Base-by-base conservation (phyloP, 2,888 invertebrate genomes). In the Ephialtes manifestator region DNA sequence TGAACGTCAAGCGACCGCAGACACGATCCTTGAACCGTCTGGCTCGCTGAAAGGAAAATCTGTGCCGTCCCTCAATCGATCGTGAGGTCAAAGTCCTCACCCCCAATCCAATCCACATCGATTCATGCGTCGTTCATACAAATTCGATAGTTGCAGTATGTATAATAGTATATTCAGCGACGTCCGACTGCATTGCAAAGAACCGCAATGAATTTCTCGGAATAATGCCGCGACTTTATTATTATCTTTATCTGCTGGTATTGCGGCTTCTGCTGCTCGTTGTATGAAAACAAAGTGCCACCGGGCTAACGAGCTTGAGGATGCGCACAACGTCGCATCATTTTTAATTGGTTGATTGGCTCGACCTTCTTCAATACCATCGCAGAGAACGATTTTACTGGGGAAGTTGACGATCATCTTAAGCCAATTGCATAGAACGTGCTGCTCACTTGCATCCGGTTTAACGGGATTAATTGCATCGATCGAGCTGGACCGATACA, bases 301-400 rank as follows among this genome's bases (percentile, higher is more conserved):
- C 35, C 48, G 70, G 39, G 31, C 70, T 39, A 80, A 60, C 81
- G 70, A 53, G 76, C 63, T 68, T 58, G 55, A 74, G 74, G 58
- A 74, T 43, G 68, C 67, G 63, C 55, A 35, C 72, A 67, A 60
- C 76, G 83, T 51, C 81, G 84, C 85, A 48, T 74, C 31, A 51
- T 60, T 86, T 84, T 86, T 87, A 88, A 89, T 86, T 89, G 83
- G 46, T 81, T 74, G 78, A 88, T 88, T 81, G 76, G 81, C 81
- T 86, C 87, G 84, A 51, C 83, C 86, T 86, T 86, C 85, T 60
- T 79, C 51, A 43, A 53, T 71, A 71, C n/a, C 79, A 35, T 68
- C 60, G 28, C 48, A 28, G 70, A 35, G 35, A 63, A 35, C 51
- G 28, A n/a, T 60, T 71, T n/a, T 7, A 13, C 24, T 24, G 63